Evolutionary conservation across 35 echinoderm and acorn worm genomes (phyloP), one percentile per base, ranked within the genome.

Genomic region (Heliocidaris erythrogramma): DNA sequence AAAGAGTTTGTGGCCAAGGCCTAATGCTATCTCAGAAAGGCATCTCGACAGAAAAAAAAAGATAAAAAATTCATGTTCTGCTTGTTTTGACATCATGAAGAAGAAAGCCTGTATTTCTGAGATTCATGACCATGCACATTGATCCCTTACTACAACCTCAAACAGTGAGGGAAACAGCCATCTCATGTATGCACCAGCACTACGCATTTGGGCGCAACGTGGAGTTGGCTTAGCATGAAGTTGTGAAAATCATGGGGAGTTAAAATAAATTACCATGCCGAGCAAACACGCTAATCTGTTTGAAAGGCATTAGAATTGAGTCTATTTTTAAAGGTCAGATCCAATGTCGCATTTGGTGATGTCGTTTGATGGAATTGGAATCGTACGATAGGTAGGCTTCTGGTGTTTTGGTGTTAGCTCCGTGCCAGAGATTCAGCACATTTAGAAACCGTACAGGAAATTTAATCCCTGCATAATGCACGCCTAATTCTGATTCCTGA

Each of bases 381-480:
- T 6, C 14, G 65, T 18, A 5, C 7, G 59, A 0, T 60, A 78
- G 65, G 21, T 78, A 78, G 47, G 87, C 87, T 89, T 48, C 87
- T 89, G 87, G 87, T 89, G 47, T 89, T 47, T 86, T 48, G 87
- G 47, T 13, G 47, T 27, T n/a, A 48, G 47, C 31, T 17, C 31
- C 87, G 32, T 89, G 16, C 87, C 87, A 48, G 87, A n/a, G 47
- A 89, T 24, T 48, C 87, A 89, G 2, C 87, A 32, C 87, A 89
- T 89, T 89, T 89, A 14, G 31, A 35, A 32, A 9, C 14, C 47
- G 87, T 47, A 35, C 87, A 89, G 87, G 87, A 89, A 89, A 89
- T 89, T 89, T 89, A 89, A 89, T 89, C 87, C 31, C 32, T 89
- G 31, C 87, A 89, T 89, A 89, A 89, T 89, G 31, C 87, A 89